Evolutionary conservation across 2,113 vertebrate species (phyloP), one percentile per base, ranked within the genome.

Genomic region (Malurus melanocephalus): DNA sequence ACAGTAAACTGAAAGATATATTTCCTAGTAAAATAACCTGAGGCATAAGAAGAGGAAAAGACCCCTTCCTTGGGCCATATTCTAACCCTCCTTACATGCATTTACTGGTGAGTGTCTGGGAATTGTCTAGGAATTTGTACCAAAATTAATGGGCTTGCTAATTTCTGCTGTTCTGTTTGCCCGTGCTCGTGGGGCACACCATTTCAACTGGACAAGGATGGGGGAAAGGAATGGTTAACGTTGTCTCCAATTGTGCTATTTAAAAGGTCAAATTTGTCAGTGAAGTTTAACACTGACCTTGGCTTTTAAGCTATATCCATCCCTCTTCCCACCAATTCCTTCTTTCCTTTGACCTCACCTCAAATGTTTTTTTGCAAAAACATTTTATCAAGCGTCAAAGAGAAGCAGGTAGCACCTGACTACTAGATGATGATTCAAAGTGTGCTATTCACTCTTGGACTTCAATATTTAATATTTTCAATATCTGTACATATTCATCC

Each of bases 181-280:
- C 42, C 26, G 18, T 78, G 76, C 57, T 92, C 6, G 0, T 49
- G 42, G 32, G 79, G 80, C 55, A 78, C 85, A 42, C 61, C 68
- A 86, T 68, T 89, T 89, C 82, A 89, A 22, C 28, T 68, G 82
- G 53, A 65, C 1, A 1, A 68, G 21, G 32, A 61, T 80, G 28
- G 49, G 68, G 55, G 94, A 90, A 88, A 80, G 14, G 67, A 81
- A 88, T 72, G 21, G 73, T 74, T 89, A 86, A 88, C 88, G 78
- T 82, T 85, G 21, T 26, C 21, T 88, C 46, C 80, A 92, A 76
- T 32, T 90, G 66, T 3, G 2, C 45, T 72, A 84, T 51, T 92
- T 93, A 79, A 83, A 92, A 90, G 90, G 80, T 93, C 76, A 84
- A 75, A 88, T 93, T 92, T 86, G 76, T 84, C 90, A 84, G 49